phyloP scores from a whole-genome alignment of 1,140 invertebrate genomes.

The Drosophila pectinifera region DNA sequence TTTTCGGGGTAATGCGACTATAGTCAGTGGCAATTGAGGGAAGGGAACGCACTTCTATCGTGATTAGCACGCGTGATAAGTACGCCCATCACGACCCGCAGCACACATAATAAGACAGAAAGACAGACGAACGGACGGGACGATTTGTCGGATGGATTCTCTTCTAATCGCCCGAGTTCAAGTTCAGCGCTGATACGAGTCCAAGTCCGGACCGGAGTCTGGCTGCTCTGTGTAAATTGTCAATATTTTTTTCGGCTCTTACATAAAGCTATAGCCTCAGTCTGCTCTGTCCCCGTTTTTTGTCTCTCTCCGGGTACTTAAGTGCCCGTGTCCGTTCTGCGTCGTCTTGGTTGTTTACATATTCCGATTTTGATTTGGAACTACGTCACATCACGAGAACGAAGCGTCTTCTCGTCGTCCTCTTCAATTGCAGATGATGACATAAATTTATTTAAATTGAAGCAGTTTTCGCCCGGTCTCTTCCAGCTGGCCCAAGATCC shows the following conservation, averaged over 20 bases:
- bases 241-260: conserved; percentile 33
- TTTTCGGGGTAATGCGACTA: conserved; percentile 3
- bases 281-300: conserved; percentile 34
- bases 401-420: conserved; percentile 11
- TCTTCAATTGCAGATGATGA: conserved; percentile 62
- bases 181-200: conserved; percentile 47
- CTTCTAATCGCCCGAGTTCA: conserved; percentile 37
- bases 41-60: conserved; percentile 48
- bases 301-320: conserved; percentile 30
- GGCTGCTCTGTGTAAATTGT: conserved; percentile 33
- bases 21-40: conserved; percentile 21
- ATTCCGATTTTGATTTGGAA: conserved; percentile 53
- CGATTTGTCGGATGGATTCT: conserved; percentile 19
- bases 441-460: conserved; percentile 68
- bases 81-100: conserved; percentile 19
- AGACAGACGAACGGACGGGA: conserved; percentile 4
- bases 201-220: conserved; percentile 25
- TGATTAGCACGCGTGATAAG: conserved; percentile 54
- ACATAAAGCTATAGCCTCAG: conserved; percentile 26
- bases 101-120: conserved; percentile 8
- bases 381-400: conserved; percentile 47
- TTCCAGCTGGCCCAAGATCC: conserved; percentile 28
- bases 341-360: conserved; percentile 46
- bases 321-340: conserved; percentile 49
- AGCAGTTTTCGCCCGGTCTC: conserved; percentile 29